These are phyloP conservation scores for Phrixothrix hirtus DNA, from an alignment of 2,888 invertebrate genomes.

Conservation along the genomic window DNA sequence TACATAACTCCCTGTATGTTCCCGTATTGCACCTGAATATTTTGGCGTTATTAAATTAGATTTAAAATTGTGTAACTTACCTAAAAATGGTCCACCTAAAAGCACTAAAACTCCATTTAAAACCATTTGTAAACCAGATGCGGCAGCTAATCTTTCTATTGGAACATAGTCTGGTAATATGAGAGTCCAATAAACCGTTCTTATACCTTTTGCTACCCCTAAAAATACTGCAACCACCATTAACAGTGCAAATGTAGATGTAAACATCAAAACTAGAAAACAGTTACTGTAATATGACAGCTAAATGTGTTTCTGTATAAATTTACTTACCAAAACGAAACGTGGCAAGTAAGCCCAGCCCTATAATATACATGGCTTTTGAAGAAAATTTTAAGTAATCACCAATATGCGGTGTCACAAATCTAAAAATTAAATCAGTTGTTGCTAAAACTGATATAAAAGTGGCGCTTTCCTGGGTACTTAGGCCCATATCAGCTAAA, in stretches of 20 bases:
- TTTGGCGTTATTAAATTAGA: background rate
- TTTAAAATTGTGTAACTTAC: background rate
- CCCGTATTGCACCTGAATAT: conserved; percentile 65
- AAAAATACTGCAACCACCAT: conserved; percentile 60
- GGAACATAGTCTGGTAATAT: conserved; percentile 70
- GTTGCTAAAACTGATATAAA: conserved; percentile 63
- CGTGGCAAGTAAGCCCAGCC: conserved; percentile 62
- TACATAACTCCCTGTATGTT: conserved; percentile 63
- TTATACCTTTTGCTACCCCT: conserved; percentile 68
- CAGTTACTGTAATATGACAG: background rate
- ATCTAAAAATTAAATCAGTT: conserved; percentile 61
- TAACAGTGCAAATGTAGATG: conserved; percentile 38
- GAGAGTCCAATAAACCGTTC: conserved; percentile 69
- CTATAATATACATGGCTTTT: conserved; percentile 65
- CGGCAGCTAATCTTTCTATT: conserved; percentile 65
- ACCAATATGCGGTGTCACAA: conserved; percentile 66
- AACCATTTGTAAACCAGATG: conserved; percentile 70
- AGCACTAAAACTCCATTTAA: conserved; percentile 65
- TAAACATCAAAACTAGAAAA: conserved; percentile 46
- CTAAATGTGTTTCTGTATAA: background rate
- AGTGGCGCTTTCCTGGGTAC: conserved; percentile 61
- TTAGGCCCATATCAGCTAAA: conserved; percentile 64
- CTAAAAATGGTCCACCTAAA: conserved; percentile 62
- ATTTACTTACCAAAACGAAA: conserved; percentile 64
- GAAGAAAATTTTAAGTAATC: conserved; percentile 64